Base-by-base conservation (phyloP, 2,113 vertebrate species). In the Cyprinodon brontotheroides region DNA sequence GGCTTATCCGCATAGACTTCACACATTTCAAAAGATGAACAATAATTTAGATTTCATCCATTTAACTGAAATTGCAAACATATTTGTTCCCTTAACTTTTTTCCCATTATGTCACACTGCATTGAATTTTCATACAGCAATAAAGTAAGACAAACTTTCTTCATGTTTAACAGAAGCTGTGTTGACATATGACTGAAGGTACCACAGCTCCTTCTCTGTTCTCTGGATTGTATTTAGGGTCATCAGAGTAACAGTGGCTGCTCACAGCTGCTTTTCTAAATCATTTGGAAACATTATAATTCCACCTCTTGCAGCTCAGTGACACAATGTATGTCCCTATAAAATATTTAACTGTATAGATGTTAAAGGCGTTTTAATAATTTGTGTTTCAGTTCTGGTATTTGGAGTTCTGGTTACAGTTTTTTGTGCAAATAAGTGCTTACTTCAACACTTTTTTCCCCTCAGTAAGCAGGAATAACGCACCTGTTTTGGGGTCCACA, bases 401-500 rank as follows among this genome's bases (percentile, higher is more conserved):
- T 2, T 13, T 22, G 20, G 4, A 41, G 3, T 36, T 48, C 11
- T 29, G 12, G 64, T 80, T 47, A 38, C 43, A 39, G 40, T 40
- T 17, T 57, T 53, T 48, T 59, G 41, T 64, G 70, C 20, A 69
- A 4, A 59, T 6, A 41, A 3, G 7, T 15, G 70, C 4, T 73
- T 3, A 11, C 41, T 65, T 14, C 10, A 47, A 50, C 57, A 41
- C 40, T 20, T 41, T 68, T 68, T 14, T 0, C 0, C 20, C 17
- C 12, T 7, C 57, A 75, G 71, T 79, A 43, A 45, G 79, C 60
- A 48, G n/a, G 61, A 7, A 36, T 43, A 69, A 22, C 89, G 2
- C 41, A 97, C 97, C 97, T 94, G 96, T 98, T 95, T 97, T 98
- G 61, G 97, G 97, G 84, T 98, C 97, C 62, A 99, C 96, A 0